Evolutionary conservation across 2,888 invertebrate genomes (phyloP).

Genomic region (Pseudococcus longispinus): DNA sequence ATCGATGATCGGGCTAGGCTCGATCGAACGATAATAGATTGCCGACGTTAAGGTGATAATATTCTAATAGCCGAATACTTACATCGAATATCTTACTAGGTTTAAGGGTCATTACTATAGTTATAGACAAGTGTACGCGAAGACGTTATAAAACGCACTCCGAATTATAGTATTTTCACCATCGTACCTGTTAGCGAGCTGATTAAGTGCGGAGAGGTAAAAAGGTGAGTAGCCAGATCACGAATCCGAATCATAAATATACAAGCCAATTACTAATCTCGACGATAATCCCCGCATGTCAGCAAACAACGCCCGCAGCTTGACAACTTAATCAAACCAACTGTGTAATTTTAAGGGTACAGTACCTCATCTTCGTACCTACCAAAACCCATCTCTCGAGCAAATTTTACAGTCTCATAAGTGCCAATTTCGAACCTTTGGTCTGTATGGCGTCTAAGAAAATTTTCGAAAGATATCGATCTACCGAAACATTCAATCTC

Average conservation of each 20-base stretch:
- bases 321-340: slow-evolving; percentile 39
- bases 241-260: not conserved
- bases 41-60: not conserved
- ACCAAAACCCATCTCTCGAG: not conserved
- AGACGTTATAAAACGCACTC: not conserved
- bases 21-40: slow-evolving; percentile 22
- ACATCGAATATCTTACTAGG: slow-evolving; percentile 23
- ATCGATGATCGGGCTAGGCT: not conserved
- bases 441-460: not conserved
- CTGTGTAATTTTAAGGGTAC: not conserved
- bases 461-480: slow-evolving; percentile 13
- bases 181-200: not conserved
- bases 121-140: not conserved
- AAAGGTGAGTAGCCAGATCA: slow-evolving; percentile 7
- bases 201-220: not conserved
- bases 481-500: not conserved
- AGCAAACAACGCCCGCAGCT: not conserved
- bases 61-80: not conserved
- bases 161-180: slow-evolving; percentile 33
- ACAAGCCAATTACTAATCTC: slow-evolving; percentile 12
- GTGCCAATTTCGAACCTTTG: not conserved
- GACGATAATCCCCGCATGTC: not conserved
- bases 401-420: not conserved
- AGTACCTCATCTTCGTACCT: not conserved
- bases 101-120: slow-evolving; percentile 23